Base-by-base conservation (phyloP, 2,113 vertebrate genomes). In the Orthonyx spaldingii region DNA sequence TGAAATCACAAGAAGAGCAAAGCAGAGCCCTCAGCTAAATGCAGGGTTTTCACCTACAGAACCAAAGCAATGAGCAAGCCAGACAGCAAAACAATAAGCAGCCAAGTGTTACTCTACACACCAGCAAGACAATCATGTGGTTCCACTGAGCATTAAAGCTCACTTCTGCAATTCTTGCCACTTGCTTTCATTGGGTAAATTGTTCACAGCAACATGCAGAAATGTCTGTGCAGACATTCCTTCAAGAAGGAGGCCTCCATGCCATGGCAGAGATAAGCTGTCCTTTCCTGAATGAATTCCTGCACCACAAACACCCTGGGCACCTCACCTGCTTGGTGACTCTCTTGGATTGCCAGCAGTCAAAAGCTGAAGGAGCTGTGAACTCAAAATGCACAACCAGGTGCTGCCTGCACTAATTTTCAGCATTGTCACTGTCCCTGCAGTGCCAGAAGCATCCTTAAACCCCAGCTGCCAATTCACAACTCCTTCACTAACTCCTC, bases 221-320 rank as follows among this genome's bases (percentile, higher is more conserved):
- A 44, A 71, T 16, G 22, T 39, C 33, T 1, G 2, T 1, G 19
- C 5, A 53, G 79, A 57, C 26, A 30, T 9, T 63, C 24, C 35
- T 64, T 37, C 53, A 39, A 63, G 49, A 71, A 77, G 16, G 13
- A 12, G 3, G 26, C 26, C 19, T 46, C 41, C 3, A 2, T 4
- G 56, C 7, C 42, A 60, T 1, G 0, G 28, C 1, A 1, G 15
- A 57, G 47, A 49, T 26, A n/a, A 1, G 2, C 1, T 63, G 23
- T 49, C 49, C 49, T 30, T 44, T 77, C 16, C 53, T 59, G 26
- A 30, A 64, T 32, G 9, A 80, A 68, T 0, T 64, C 32, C 55
- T 77, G 74, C 8, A 44, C 21, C 63, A 84, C 47, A 65, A n/a
- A 33, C 33, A 71, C 44, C 22, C 41, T 9, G 10, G 23, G 33